Conservation (phyloP, 2,113 vertebrate genomes). For the Ahaetulla prasina region DNA sequence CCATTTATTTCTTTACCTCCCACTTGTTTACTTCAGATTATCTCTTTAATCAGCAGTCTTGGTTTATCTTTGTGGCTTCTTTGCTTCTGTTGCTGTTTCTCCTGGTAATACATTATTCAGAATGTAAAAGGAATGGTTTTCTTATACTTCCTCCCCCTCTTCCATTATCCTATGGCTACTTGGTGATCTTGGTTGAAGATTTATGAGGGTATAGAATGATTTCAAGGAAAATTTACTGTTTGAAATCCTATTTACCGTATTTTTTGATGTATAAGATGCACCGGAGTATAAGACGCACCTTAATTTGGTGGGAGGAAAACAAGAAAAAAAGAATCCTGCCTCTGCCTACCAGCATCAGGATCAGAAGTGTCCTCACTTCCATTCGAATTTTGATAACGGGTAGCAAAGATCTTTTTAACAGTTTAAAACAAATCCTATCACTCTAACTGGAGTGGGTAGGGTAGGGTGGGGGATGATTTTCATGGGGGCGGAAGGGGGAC, state of each 20-base stretch:
- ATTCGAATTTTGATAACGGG: too few relatives aligned
- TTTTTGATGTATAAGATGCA: too few relatives aligned
- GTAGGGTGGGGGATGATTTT: too few relatives aligned
- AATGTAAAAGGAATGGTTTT: neutral
- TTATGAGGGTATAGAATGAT: neutral
- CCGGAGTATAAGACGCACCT: too few relatives aligned
- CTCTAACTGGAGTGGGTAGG: too few relatives aligned
- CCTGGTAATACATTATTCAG: neutral
- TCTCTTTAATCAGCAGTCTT: slow-evolving; percentile 2
- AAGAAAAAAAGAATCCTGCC: too few relatives aligned
- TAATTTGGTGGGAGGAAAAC: too few relatives aligned
- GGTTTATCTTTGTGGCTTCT: neutral
- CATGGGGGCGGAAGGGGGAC: too few relatives aligned
- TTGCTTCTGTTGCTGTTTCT: neutral
- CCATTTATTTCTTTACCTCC: slow-evolving; percentile 22
- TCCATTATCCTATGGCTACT: neutral
- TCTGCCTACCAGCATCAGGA: too few relatives aligned
- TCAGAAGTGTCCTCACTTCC: too few relatives aligned
- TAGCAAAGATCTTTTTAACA: too few relatives aligned
- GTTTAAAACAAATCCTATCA: too few relatives aligned
- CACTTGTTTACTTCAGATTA: slow-evolving; percentile 6
- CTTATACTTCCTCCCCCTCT: neutral
- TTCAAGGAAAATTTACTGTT: neutral
- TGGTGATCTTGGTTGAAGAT: neutral
- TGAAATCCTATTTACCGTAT: neutral